phyloP scores from a whole-genome alignment of 2,797 vertebrate genomes.

The Cryptoblepharus egeriae region DNA sequence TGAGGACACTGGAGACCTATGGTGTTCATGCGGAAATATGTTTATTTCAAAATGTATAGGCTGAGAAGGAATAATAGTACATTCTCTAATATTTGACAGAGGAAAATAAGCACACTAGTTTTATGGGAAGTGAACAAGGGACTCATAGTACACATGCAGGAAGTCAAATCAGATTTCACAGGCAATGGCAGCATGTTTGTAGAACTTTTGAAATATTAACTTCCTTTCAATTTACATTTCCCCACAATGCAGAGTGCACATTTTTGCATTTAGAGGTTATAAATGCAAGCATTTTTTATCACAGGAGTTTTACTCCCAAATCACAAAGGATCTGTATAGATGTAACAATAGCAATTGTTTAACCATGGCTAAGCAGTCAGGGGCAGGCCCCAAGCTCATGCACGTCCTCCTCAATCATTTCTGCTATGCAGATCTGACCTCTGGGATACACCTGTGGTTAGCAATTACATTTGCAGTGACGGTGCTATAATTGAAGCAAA shows the following conservation, averaged over 20 bases:
- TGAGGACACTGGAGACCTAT: not conserved
- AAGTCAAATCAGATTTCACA: slow-evolving; percentile 9
- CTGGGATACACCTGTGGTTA: not conserved
- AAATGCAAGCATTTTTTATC: slow-evolving; percentile 11
- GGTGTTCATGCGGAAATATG: not conserved
- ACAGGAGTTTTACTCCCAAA: not conserved
- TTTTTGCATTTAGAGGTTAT: slow-evolving; percentile 22
- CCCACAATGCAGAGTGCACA: slow-evolving; percentile 5
- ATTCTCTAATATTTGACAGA: slow-evolving; percentile 4
- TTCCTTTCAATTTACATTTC: slow-evolving; percentile 26
- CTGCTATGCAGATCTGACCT: not conserved
- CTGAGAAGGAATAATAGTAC: slow-evolving; percentile 4
- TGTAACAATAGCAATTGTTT: not conserved
- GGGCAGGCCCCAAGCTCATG: not conserved
- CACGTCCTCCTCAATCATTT: not conserved
- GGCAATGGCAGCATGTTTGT: not conserved
- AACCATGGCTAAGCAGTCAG: not conserved
- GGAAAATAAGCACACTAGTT: slow-evolving; percentile 16
- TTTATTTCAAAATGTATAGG: slow-evolving; percentile 9
- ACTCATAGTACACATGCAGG: not conserved
- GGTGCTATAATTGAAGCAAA: not conserved
- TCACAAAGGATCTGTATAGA: not conserved
- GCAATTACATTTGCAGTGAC: not conserved
- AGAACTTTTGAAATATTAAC: slow-evolving; percentile 30
- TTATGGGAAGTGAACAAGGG: slow-evolving; percentile 29